Percentiles rank a stretch among this genome's conserved stretches.
Conservation (phyloP, 2,888 invertebrate genomes). For the Melanargia galathea region DNA sequence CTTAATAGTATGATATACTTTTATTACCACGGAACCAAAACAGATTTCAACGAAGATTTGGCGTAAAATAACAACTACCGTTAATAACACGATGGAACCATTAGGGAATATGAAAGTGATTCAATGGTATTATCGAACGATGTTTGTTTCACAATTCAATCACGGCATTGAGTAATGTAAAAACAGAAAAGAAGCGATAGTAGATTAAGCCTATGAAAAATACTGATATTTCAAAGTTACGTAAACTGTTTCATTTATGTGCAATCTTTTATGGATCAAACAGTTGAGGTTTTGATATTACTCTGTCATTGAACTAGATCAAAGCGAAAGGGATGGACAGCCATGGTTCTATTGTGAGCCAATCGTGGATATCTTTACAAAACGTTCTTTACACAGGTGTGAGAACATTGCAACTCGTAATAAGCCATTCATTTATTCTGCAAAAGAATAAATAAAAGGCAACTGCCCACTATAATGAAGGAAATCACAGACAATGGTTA, state of each 20-base stretch:
- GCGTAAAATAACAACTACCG: not conserved
- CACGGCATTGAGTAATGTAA: no score
- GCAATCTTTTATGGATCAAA: not conserved
- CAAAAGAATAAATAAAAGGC: not conserved
- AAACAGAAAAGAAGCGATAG: no score
- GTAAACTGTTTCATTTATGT: not conserved
- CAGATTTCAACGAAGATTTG: not conserved
- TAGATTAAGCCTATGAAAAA: no score
- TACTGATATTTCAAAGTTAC: not conserved
- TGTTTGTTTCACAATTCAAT: no score
- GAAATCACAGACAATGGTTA: constrained; percentile 9
- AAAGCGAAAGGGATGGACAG: not conserved
- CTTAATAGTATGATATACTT: not conserved
- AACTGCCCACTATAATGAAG: constrained; percentile 1
- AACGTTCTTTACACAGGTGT: not conserved
- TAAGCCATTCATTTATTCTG: constrained; percentile 1
- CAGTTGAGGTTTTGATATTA: not conserved
- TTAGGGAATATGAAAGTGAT: not conserved
- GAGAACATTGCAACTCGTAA: not conserved
- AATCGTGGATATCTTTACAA: not conserved
- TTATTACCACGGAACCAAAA: not conserved
- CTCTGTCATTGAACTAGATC: not conserved
- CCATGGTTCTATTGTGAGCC: not conserved
- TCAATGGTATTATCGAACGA: not conserved
- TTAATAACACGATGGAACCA: not conserved